phyloP scores from a whole-genome alignment of 2,797 vertebrate genomes.

The Zalophus californianus region DNA sequence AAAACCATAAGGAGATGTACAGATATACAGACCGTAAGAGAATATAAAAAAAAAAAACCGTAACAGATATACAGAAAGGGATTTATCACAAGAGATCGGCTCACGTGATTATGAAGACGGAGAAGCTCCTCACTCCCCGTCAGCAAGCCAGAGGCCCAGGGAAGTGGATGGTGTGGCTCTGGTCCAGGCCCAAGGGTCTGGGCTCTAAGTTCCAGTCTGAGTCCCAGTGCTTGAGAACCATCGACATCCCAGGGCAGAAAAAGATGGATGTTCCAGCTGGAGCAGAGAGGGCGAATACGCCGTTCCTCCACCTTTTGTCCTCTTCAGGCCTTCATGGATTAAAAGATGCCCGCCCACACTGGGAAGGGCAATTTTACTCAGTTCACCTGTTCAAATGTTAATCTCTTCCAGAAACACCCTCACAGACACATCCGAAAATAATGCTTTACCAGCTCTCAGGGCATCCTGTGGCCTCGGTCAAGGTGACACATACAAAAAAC shows the following conservation, averaged over 20 bases:
- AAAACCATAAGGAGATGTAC: not conserved
- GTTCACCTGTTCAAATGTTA: not conserved
- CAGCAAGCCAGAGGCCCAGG: not conserved
- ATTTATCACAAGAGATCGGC: not conserved
- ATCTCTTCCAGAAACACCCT: not conserved
- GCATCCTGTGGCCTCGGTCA: not conserved
- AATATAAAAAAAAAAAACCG: no score
- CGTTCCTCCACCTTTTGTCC: not conserved
- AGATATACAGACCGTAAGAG: not conserved
- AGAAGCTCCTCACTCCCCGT: not conserved
- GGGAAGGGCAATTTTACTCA: not conserved
- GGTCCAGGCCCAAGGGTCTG: not conserved
- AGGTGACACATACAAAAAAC: not conserved
- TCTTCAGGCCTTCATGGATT: no score
- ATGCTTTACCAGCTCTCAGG: not conserved
- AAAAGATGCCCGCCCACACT: fast-evolving
- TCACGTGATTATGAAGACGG: fast-evolving
- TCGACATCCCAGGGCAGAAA: fast-evolving
- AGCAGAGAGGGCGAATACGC: not conserved
- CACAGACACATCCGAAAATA: not conserved
- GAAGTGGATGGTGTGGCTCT: not conserved
- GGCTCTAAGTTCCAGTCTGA: no score
- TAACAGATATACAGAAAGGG: not conserved
- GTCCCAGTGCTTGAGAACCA: no score
- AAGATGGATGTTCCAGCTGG: fast-evolving